A percentile compares a stretch with the other conserved stretches of the same genome.
Evolutionary conservation across 2,888 invertebrate genomes (phyloP).

Genomic region (Apamea sordens): DNA sequence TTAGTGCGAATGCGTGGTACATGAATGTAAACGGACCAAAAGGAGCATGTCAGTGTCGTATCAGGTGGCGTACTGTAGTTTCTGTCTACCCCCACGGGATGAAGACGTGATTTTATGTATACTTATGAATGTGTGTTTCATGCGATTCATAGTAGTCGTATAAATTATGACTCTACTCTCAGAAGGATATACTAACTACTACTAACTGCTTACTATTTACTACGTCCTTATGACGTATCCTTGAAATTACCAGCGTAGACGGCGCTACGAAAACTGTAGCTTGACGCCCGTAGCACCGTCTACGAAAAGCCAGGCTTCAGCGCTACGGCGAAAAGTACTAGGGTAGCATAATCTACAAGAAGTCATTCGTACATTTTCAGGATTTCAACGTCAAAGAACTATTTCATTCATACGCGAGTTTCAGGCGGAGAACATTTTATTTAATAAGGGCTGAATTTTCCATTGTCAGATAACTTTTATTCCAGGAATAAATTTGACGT

Average conservation of each 20-base stretch:
- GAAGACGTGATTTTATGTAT: neutral
- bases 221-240: no score
- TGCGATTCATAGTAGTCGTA: neutral
- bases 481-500: no score
- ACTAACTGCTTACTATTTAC: no score
- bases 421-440: constrained; percentile 6
- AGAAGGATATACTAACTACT: no score
- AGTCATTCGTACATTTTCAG: constrained; percentile 2
- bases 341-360: constrained; percentile 5
- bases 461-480: no score
- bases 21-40: neutral
- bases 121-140: neutral
- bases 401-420: constrained; percentile 23
- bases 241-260: neutral
- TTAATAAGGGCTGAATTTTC: constrained; percentile 4
- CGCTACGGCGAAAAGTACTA: constrained; percentile 21
- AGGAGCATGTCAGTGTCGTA: neutral
- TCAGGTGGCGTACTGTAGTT: neutral
- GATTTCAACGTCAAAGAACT: neutral
- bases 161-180: no score
- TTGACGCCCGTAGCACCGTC: constrained; percentile 11
- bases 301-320: constrained; percentile 23
- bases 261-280: constrained; percentile 11
- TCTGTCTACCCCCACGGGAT: neutral
- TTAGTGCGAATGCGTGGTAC: neutral